These are phyloP conservation scores for Leucozona laternaria DNA, from an alignment of 2,888 invertebrate genomes.

Conservation along the genomic window DNA sequence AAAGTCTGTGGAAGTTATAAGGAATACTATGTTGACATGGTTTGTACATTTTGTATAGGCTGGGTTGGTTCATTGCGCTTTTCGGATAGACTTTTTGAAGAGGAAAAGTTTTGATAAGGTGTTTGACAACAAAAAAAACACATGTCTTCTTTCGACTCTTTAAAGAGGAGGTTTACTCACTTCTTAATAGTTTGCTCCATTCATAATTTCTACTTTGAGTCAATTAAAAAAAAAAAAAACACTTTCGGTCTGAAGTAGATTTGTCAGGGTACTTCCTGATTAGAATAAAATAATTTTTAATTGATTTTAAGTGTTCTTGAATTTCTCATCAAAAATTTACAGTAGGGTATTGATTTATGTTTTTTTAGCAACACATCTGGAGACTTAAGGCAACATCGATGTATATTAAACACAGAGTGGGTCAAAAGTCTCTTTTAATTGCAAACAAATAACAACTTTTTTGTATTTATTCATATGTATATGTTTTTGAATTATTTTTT, in stretches of 20 bases:
- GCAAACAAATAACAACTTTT: no score
- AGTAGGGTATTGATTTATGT: no score
- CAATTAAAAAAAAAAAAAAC: not conserved
- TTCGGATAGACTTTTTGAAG: not conserved
- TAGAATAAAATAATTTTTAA: no score
- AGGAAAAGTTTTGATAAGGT: not conserved
- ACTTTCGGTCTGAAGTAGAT: not conserved
- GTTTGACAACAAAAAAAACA: not conserved
- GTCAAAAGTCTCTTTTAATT: no score
- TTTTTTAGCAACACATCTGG: no score
- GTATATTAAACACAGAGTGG: no score
- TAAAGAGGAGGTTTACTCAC: not conserved
- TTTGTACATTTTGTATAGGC: conserved; percentile 27
- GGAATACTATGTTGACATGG: conserved; percentile 47
- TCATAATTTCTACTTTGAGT: not conserved
- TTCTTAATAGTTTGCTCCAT: not conserved
- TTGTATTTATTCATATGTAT: no score
- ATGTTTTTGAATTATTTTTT: no score
- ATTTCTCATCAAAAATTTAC: no score
- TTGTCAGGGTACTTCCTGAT: no score
- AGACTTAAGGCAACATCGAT: no score
- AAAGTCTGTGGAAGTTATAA: conserved; percentile 51
- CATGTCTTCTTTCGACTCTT: not conserved
- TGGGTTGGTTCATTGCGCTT: conserved; percentile 38
- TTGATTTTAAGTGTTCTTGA: no score